A percentile compares a stretch with the other conserved stretches of the same genome.
Evolutionary conservation across 2,113 vertebrate species (phyloP).

Genomic region (Corythoichthys intestinalis): DNA sequence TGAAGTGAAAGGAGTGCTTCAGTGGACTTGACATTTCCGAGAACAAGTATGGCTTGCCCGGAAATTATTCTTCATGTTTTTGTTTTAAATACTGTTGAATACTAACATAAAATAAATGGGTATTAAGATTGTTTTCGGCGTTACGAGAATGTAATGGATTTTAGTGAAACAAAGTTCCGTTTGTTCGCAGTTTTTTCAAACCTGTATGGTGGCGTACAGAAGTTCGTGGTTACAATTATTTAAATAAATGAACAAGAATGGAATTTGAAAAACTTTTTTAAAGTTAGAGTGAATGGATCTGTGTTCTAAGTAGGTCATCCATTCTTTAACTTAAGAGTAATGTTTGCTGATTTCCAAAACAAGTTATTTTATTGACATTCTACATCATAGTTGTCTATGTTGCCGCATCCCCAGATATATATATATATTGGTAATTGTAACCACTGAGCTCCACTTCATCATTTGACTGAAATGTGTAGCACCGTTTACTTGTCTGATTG

Average conservation of each 20-base stretch:
- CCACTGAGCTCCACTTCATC: neutral
- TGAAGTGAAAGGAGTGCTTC: neutral
- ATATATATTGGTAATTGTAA: neutral
- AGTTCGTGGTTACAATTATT: neutral
- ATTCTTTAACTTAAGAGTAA: neutral
- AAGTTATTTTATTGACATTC: neutral
- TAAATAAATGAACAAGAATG: neutral
- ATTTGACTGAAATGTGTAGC: neutral
- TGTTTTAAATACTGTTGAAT: neutral
- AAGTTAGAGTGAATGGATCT: neutral
- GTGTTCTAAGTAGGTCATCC: neutral
- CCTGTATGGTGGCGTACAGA: neutral
- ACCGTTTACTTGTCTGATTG: neutral
- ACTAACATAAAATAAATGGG: neutral
- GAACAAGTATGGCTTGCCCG: neutral
- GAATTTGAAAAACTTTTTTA: neutral
- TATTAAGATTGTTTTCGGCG: neutral
- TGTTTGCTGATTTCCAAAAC: neutral
- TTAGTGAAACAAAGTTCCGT: constrained; percentile 3
- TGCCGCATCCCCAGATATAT: neutral
- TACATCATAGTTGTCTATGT: neutral
- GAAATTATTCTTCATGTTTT: neutral
- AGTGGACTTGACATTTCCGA: neutral
- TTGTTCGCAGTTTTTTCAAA: constrained; percentile 1
- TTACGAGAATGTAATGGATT: neutral